These are phyloP conservation scores for Rallus limicola DNA, from an alignment of 2,113 vertebrate species.

Conservation along the genomic window DNA sequence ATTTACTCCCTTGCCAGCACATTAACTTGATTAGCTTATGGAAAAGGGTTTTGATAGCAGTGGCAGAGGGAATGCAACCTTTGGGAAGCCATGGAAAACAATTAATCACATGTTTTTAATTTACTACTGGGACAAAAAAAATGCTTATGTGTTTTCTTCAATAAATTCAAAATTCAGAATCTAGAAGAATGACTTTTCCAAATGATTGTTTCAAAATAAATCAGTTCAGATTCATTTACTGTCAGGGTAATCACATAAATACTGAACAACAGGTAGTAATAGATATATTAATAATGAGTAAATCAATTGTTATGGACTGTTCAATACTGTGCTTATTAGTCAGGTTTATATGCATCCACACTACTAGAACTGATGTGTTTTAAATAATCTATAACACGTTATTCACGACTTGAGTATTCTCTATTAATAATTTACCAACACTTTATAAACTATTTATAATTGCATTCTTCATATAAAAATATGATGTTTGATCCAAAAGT, in stretches of 20 bases:
- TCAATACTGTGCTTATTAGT: slow-evolving; percentile 8
- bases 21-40: background rate
- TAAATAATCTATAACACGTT: slow-evolving; percentile 64
- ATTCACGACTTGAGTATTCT: slow-evolving; percentile 34
- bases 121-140: background rate
- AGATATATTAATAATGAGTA: slow-evolving; percentile 37
- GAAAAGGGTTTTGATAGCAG: background rate
- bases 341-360: background rate
- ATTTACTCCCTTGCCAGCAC: background rate
- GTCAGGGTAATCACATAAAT: background rate
- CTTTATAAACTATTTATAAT: slow-evolving; percentile 64
- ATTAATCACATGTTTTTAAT: background rate
- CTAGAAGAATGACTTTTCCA: background rate
- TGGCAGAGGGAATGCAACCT: background rate
- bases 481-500: slow-evolving; percentile 28
- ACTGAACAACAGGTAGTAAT: slow-evolving; percentile 11
- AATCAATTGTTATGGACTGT: background rate
- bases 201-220: background rate
- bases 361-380: background rate
- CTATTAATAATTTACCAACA: slow-evolving; percentile 57
- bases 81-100: background rate
- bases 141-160: background rate
- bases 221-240: background rate
- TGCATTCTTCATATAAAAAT: slow-evolving; percentile 20
- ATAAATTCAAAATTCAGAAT: background rate